Percentiles rank a stretch among this genome's conserved stretches.
Evolutionary conservation across 2,797 vertebrate genomes (phyloP).

Genomic region (Salarias fasciatus): DNA sequence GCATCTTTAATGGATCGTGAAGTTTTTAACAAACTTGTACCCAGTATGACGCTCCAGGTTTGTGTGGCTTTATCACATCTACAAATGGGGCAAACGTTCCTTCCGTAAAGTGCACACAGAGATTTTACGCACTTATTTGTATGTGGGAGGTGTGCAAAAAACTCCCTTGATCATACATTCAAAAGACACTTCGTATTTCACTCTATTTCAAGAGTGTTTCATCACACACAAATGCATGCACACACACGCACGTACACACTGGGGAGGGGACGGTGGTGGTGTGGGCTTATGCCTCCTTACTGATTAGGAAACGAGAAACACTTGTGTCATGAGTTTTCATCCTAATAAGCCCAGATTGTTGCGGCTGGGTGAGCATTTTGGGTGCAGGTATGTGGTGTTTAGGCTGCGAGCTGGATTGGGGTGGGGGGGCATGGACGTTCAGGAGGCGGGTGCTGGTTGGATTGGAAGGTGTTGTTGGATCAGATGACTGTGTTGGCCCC

Average conservation of each 20-base stretch:
- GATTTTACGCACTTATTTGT: slow-evolving; percentile 57
- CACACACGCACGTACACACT: slow-evolving; percentile 15
- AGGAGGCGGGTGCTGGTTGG: not conserved
- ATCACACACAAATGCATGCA: slow-evolving; percentile 61
- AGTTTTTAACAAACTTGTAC: slow-evolving; percentile 8
- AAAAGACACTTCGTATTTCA: slow-evolving; percentile 69
- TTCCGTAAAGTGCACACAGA: slow-evolving; percentile 21
- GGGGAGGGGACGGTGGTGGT: not conserved
- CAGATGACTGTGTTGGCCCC: slow-evolving; percentile 51
- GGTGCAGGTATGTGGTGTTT: slow-evolving; percentile 54
- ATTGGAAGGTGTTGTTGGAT: slow-evolving; percentile 44
- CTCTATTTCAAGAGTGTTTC: slow-evolving; percentile 75
- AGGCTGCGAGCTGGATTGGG: slow-evolving; percentile 34
- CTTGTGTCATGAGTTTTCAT: slow-evolving; percentile 66
- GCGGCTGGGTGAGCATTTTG: slow-evolving; percentile 33
- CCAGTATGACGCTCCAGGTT: not conserved
- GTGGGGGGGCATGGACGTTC: not conserved
- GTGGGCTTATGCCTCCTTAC: slow-evolving; percentile 52
- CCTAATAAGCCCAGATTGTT: slow-evolving; percentile 57
- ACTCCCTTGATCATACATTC: slow-evolving; percentile 74
- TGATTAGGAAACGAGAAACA: slow-evolving; percentile 70
- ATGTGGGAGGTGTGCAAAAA: slow-evolving; percentile 54
- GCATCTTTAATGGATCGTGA: not conserved
- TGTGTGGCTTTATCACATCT: slow-evolving; percentile 7
- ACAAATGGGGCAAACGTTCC: slow-evolving; percentile 14